Base-by-base conservation (phyloP, 2,113 vertebrate genomes). In the Dendropsophus ebraccatus region DNA sequence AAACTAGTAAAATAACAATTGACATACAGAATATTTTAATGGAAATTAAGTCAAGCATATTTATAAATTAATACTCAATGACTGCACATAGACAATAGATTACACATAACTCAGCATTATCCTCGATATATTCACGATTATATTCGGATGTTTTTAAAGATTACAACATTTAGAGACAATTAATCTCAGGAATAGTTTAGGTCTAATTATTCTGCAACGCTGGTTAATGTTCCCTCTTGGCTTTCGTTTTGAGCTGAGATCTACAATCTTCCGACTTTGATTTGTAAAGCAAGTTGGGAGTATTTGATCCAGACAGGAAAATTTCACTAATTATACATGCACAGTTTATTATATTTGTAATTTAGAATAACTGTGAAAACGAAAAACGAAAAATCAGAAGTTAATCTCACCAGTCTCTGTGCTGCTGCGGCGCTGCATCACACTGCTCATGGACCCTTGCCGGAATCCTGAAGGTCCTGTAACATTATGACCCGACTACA, bases 181-280 rank as follows among this genome's bases (percentile, higher is more conserved):
- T 58, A 58, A 79, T 56, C 32, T 79, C 21, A 37, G 32, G 75
- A 32, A 54, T 47, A 32, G 50, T 77, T 77, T 77, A 12, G 52
- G 76, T 7, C 28, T 56, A 35, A 79, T 79, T 79, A 79, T 79
- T 58, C 76, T 79, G 76, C 76, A 37, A n/a, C 30, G n/a, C 50
- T 58, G 76, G 30, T 56, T 79, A 56, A 32, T 58, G 52, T 37
- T 35, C 56, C 77, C 54, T 58, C 52, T n/a, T 58, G 28, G 52
- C 76, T 19, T 60, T 60, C 62, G 32, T 60, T 80, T 37, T 23
- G 56, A 23, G 32, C 56, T 56, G 30, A 80, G 32, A 80, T 13
- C 54, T 60, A 37, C 28, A 60, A 25, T 62, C 77, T 45, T 62
- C 54, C n/a, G 54, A 32, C 54, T 62, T 60, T 25, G 1, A 16